phyloP scores from a whole-genome alignment of 1,140 invertebrate genomes.

The Piezodorus guildinii region DNA sequence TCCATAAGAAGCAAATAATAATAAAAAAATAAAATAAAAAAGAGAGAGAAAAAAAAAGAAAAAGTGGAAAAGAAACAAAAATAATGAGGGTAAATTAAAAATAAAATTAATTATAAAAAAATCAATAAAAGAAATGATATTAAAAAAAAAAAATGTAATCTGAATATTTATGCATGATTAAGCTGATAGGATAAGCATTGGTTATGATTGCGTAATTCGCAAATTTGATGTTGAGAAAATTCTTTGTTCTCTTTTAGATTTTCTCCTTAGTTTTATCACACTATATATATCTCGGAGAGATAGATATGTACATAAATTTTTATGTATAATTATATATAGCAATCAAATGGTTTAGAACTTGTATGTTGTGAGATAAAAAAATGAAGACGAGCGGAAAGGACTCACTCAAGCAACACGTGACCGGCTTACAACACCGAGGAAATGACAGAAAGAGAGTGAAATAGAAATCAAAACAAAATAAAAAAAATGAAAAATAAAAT shows the following conservation, averaged over 20 bases:
- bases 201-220: conserved; percentile 17
- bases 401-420: conserved; percentile 18
- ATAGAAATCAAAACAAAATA: conserved; percentile 8
- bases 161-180: conserved; percentile 2
- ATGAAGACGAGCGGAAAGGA: conserved; percentile 15
- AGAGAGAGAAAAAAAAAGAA: background rate
- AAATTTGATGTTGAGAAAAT: conserved; percentile 25
- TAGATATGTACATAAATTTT: background rate
- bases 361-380: conserved; percentile 13
- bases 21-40: background rate
- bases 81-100: background rate
- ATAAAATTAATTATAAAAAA: background rate
- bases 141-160: background rate
- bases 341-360: background rate
- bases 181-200: conserved; percentile 14
- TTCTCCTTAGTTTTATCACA: conserved; percentile 1
- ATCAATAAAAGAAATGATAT: background rate
- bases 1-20: background rate
- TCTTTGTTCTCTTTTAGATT: conserved; percentile 27
- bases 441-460: conserved; percentile 5
- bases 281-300: too few species aligned
- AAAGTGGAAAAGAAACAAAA: background rate
- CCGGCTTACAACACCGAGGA: conserved; percentile 23
- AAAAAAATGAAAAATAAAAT: conserved; percentile 16
- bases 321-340: background rate